These are phyloP conservation scores for Drosophila paulistorum DNA, from an alignment of 1,140 invertebrate genomes.

Conservation along the genomic window DNA sequence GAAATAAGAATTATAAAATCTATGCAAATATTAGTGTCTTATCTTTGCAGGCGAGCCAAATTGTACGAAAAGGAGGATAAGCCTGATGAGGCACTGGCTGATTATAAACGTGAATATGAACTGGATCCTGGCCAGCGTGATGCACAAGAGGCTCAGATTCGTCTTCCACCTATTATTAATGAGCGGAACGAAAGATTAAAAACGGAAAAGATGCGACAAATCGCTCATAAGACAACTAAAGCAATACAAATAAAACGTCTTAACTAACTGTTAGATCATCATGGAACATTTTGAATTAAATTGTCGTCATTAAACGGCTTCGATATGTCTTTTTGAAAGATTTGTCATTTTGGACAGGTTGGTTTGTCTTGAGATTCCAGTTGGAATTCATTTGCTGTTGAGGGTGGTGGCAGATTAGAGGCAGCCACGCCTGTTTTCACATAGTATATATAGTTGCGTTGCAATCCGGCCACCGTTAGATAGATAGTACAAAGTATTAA, in stretches of 20 bases:
- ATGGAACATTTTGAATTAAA: no score
- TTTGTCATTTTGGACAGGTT: slow-evolving; percentile 27
- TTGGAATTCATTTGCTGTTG: background rate
- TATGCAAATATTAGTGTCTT: background rate
- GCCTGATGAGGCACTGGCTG: slow-evolving; percentile 94
- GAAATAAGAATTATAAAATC: background rate
- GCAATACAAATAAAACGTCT: no score
- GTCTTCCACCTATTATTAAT: slow-evolving; percentile 91
- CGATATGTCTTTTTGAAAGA: slow-evolving; percentile 21
- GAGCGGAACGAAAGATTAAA: slow-evolving; percentile 97
- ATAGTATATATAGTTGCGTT: slow-evolving; percentile 51
- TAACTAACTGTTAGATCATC: no score
- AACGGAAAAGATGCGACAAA: slow-evolving; percentile 97
- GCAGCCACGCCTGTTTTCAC: slow-evolving; percentile 42
- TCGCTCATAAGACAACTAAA: no score
- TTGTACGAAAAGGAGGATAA: slow-evolving; percentile 93
- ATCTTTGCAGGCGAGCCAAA: slow-evolving; percentile 89
- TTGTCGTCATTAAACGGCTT: slow-evolving; percentile 9
- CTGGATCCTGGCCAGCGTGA: slow-evolving; percentile 90
- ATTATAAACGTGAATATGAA: slow-evolving; percentile 94
- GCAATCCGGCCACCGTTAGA: slow-evolving; percentile 53
- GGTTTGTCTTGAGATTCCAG: background rate
- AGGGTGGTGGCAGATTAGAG: slow-evolving; percentile 19
- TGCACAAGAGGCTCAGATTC: slow-evolving; percentile 87
- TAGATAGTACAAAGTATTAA: slow-evolving; percentile 65